Percentiles rank a stretch among this genome's conserved stretches.
These are phyloP conservation scores for Steatocranus sp. DNA, from an alignment of 2,797 vertebrate genomes.

Conservation along the genomic window DNA sequence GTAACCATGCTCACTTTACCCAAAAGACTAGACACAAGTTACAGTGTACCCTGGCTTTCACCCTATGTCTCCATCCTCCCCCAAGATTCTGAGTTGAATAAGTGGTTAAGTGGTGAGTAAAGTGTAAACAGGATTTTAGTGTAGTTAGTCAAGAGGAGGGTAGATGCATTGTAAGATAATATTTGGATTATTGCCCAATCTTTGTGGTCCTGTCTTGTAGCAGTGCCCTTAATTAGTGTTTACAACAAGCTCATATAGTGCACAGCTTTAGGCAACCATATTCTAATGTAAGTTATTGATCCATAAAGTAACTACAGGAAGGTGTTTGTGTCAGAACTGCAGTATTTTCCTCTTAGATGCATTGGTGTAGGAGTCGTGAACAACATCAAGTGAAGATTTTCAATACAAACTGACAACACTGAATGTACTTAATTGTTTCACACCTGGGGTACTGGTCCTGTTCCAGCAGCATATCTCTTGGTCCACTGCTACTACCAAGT, in stretches of 20 bases:
- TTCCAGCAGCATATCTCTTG: background rate
- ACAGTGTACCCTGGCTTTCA: background rate
- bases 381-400: background rate
- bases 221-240: background rate
- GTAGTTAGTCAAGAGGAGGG: background rate
- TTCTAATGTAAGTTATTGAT: background rate
- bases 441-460: background rate
- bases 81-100: background rate
- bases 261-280: background rate
- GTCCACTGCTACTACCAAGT: background rate
- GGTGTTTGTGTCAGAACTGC: background rate
- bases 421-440: background rate
- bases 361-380: background rate
- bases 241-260: background rate
- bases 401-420: background rate
- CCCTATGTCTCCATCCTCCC: background rate
- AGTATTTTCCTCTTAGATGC: background rate
- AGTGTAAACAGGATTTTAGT: background rate
- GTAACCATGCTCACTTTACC: background rate
- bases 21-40: background rate
- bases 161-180: background rate
- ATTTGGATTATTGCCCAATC: background rate
- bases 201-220: background rate
- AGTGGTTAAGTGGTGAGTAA: background rate
- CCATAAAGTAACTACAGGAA: background rate